Conservation (phyloP, 2,797 vertebrate species). For the Champsocephalus gunnari region DNA sequence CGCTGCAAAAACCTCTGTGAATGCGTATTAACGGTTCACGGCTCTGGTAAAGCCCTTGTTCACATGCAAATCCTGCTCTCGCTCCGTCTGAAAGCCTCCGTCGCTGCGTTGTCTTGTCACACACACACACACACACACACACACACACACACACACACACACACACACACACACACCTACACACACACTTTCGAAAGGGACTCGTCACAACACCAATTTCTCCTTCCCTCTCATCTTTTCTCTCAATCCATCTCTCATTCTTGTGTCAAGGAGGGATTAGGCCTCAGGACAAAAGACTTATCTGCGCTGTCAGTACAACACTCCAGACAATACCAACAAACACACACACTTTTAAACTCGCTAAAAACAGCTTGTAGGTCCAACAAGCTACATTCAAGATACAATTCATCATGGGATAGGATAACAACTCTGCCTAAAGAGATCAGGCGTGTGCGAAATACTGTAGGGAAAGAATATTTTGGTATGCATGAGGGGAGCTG, state of each 20-base stretch:
- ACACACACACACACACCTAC: constrained; percentile 14
- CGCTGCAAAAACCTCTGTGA: constrained; percentile 46
- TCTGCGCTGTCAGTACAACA: constrained; percentile 59
- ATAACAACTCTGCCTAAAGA: constrained; percentile 57
- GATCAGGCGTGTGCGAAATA: constrained; percentile 47
- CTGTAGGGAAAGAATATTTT: constrained; percentile 19
- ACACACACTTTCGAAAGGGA: constrained; percentile 18
- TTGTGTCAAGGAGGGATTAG: constrained; percentile 63
- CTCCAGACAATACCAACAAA: constrained; percentile 36
- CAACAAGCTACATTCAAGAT: constrained; percentile 44
- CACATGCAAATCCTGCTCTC: constrained; percentile 67
- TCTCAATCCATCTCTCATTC: constrained; percentile 53
- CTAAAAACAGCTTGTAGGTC: constrained; percentile 51
- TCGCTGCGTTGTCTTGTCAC: constrained; percentile 17
- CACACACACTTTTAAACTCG: constrained; percentile 35
- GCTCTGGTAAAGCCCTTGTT: constrained; percentile 62
- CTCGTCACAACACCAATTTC: constrained; percentile 32
- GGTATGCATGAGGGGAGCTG: constrained; percentile 8
- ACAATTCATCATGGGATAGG: constrained; percentile 36
- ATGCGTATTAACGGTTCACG: constrained; percentile 46
- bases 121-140: constrained; percentile 13
- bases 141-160: constrained; percentile 15
- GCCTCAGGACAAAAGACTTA: constrained; percentile 60
- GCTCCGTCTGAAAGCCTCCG: constrained; percentile 41
- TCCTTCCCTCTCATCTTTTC: constrained; percentile 39